phyloP scores from a whole-genome alignment of 2,113 vertebrate genomes.

The Crotalus tigris region DNA sequence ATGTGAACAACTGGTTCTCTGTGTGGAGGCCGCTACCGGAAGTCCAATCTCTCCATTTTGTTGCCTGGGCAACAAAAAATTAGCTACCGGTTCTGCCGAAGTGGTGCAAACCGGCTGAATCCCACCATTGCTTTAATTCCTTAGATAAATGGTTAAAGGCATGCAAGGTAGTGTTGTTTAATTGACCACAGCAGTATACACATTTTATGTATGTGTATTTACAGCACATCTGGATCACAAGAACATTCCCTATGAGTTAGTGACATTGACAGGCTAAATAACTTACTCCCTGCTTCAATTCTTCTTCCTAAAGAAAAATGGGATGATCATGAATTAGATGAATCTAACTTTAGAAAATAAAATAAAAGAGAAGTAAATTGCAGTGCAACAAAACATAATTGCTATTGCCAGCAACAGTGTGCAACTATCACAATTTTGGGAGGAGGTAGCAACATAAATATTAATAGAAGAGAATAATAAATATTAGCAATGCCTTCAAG shows the following conservation, averaged over 20 bases:
- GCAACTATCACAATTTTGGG: neutral
- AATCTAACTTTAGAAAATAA: constrained; percentile 43
- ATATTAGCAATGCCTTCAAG: neutral
- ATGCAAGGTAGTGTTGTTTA: constrained; percentile 59
- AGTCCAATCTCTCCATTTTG: too few species aligned
- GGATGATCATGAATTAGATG: constrained; percentile 67
- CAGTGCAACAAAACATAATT: neutral
- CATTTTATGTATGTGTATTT: constrained; percentile 68
- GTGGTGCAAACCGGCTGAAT: too few species aligned
- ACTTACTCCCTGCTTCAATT: constrained; percentile 87
- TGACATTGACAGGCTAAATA: constrained; percentile 62
- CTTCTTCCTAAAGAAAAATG: constrained; percentile 87
- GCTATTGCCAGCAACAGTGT: neutral
- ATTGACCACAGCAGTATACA: constrained; percentile 61
- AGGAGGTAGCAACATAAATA: neutral
- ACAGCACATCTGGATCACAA: constrained; percentile 60
- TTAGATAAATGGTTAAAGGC: constrained; percentile 38
- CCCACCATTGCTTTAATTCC: neutral
- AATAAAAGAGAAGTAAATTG: constrained; percentile 27
- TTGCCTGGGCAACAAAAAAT: too few species aligned
- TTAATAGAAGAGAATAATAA: neutral
- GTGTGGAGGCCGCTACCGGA: too few species aligned
- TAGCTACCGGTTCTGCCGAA: too few species aligned
- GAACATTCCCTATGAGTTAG: constrained; percentile 62
- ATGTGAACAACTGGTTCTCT: too few species aligned